phyloP scores from a whole-genome alignment of 2,797 vertebrate species.

The Champsocephalus gunnari region DNA sequence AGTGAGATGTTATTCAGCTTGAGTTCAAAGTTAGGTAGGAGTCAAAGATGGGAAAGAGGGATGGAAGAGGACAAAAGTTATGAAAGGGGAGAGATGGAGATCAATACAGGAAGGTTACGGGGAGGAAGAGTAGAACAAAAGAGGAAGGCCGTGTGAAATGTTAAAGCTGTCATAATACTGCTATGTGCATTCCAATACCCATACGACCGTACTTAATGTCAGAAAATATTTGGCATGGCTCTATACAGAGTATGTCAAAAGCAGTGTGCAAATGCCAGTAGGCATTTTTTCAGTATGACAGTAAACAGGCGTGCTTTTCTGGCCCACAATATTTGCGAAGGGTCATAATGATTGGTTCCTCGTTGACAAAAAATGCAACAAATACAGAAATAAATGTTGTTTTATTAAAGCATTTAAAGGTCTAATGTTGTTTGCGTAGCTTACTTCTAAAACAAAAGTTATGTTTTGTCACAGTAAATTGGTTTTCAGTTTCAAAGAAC shows the following conservation, averaged over 20 bases:
- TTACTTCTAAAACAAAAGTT: not conserved
- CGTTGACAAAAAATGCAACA: too few species aligned
- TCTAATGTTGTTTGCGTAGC: too few species aligned
- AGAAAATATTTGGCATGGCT: too few species aligned
- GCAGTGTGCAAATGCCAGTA: too few species aligned
- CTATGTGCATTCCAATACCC: too few species aligned
- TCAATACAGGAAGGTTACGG: conserved; percentile 12
- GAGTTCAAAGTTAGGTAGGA: not conserved
- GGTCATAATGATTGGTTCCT: too few species aligned
- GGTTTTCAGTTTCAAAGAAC: conserved; percentile 1
- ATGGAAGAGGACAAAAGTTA: too few species aligned
- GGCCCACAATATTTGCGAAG: too few species aligned
- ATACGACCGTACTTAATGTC: too few species aligned
- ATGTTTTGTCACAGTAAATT: conserved; percentile 5
- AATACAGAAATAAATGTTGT: not conserved
- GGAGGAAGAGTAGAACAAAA: not conserved
- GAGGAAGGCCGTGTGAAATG: conserved; percentile 4
- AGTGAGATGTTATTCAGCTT: not conserved
- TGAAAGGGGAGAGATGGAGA: not conserved
- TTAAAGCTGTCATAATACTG: not conserved
- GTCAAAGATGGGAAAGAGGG: not conserved
- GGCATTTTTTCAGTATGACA: too few species aligned
- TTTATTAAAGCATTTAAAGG: not conserved
- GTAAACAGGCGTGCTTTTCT: too few species aligned
- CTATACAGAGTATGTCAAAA: too few species aligned